phyloP scores from a whole-genome alignment of 2,113 vertebrate species.

The Choloepus hoffmanni region DNA sequence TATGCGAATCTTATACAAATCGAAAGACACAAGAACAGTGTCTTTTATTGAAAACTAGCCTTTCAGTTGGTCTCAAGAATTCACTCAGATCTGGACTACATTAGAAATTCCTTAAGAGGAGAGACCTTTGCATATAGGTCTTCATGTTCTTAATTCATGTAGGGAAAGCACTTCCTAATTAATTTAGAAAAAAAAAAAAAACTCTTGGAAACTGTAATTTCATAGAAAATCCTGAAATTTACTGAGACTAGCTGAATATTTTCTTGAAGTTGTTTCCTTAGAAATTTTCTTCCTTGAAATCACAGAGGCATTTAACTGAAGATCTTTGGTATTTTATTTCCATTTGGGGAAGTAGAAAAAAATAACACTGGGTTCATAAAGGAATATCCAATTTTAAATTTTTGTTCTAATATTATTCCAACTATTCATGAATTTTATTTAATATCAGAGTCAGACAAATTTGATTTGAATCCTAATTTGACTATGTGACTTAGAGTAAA shows the following conservation, averaged over 20 bases:
- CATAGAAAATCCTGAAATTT: not conserved
- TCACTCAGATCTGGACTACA: not conserved
- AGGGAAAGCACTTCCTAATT: constrained; percentile 5
- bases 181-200: not conserved
- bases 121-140: not conserved
- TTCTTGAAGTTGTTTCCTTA: not conserved
- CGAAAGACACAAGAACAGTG: not conserved
- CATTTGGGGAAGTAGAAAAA: not conserved
- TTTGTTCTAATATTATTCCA: constrained; percentile 23
- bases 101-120: constrained; percentile 28
- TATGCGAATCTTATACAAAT: not conserved
- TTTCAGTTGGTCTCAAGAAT: constrained; percentile 4
- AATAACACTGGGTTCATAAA: not conserved
- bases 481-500: not conserved
- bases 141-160: constrained; percentile 39
- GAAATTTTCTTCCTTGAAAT: constrained; percentile 27
- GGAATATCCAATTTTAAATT: not conserved
- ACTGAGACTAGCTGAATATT: not conserved
- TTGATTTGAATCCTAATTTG: not conserved
- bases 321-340: not conserved
- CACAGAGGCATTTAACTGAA: not conserved
- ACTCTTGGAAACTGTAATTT: constrained; percentile 13
- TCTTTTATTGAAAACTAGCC: not conserved
- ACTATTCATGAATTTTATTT: constrained; percentile 4
- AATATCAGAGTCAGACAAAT: not conserved